phyloP scores from a whole-genome alignment of 2,888 invertebrate genomes.

The Pristionchus entomophagus region DNA sequence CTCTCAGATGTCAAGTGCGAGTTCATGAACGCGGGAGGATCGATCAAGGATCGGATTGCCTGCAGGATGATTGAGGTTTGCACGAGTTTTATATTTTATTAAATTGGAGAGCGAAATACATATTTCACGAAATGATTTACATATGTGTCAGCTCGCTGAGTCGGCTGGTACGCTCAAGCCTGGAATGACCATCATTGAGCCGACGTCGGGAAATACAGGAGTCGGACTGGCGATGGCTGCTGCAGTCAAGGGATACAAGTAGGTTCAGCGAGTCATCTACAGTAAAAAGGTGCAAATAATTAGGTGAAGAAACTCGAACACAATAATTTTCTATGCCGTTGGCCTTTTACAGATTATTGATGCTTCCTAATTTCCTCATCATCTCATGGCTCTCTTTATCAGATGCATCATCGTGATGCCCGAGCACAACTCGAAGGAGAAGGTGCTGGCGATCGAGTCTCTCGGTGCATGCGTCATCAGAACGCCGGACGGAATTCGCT shows the following conservation, averaged over 20 bases:
- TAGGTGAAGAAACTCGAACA: too few species aligned
- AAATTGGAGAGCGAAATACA: too few species aligned
- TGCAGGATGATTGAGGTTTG: conserved; percentile 89
- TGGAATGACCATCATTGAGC: conserved; percentile 97
- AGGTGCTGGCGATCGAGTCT: conserved; percentile 87
- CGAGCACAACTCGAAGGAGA: conserved; percentile 99
- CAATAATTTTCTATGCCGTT: not conserved
- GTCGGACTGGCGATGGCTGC: conserved; percentile 95
- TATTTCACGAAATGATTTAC: too few species aligned
- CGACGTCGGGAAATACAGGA: conserved; percentile 87
- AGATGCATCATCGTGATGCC: conserved; percentile 97
- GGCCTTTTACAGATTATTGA: not conserved
- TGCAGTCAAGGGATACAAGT: conserved; percentile 93
- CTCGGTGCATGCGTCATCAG: conserved; percentile 95
- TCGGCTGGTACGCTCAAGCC: conserved; percentile 86
- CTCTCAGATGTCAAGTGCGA: conserved; percentile 94
- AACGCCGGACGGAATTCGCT: conserved; percentile 93
- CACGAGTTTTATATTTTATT: not conserved
- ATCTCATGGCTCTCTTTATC: too few species aligned
- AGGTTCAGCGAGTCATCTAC: conserved; percentile 80
- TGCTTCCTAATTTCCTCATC: too few species aligned
- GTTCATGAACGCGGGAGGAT: conserved; percentile 96
- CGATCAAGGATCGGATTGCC: conserved; percentile 94
- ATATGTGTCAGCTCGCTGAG: conserved; percentile 86
- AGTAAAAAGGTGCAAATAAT: too few species aligned